phyloP scores from a whole-genome alignment of 1,140 invertebrate genomes.

The Aphelenchoides avenae region DNA sequence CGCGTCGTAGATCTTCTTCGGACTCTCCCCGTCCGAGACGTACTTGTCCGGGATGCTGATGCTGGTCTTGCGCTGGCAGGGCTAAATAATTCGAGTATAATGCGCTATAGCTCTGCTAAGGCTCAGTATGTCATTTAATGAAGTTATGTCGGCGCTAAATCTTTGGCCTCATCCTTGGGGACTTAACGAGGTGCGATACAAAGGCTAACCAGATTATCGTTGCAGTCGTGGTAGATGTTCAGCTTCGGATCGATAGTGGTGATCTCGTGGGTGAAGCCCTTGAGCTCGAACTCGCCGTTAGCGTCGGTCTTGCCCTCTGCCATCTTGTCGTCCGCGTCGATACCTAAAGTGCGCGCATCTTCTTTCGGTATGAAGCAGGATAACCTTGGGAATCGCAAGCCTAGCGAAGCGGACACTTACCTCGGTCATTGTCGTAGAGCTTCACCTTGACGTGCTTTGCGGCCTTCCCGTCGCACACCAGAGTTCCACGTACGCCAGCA shows the following conservation, averaged over 20 bases:
- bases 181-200: not conserved
- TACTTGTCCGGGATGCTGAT: conserved; percentile 55
- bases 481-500: conserved; percentile 22
- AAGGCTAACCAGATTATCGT: too few species aligned
- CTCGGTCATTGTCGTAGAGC: conserved; percentile 44
- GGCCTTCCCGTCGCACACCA: conserved; percentile 33
- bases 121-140: too few species aligned
- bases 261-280: conserved; percentile 46
- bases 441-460: conserved; percentile 39
- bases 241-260: conserved; percentile 55
- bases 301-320: conserved; percentile 32
- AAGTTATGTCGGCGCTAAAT: not conserved
- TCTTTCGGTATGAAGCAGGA: not conserved
- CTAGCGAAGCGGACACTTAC: conserved; percentile 16
- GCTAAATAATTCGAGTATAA: conserved; percentile 26
- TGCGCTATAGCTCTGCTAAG: too few species aligned
- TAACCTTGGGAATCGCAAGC: not conserved
- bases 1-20: conserved; percentile 46
- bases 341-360: conserved; percentile 24
- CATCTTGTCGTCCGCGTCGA: conserved; percentile 34
- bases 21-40: conserved; percentile 39
- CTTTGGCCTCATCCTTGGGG: not conserved
- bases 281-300: conserved; percentile 44
- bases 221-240: conserved; percentile 54
- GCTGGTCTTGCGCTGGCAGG: conserved; percentile 50